Percentiles rank a stretch among this genome's conserved stretches.
These are phyloP conservation scores for Calosoma granatense DNA, from an alignment of 1,140 invertebrate species.

Conservation along the genomic window DNA sequence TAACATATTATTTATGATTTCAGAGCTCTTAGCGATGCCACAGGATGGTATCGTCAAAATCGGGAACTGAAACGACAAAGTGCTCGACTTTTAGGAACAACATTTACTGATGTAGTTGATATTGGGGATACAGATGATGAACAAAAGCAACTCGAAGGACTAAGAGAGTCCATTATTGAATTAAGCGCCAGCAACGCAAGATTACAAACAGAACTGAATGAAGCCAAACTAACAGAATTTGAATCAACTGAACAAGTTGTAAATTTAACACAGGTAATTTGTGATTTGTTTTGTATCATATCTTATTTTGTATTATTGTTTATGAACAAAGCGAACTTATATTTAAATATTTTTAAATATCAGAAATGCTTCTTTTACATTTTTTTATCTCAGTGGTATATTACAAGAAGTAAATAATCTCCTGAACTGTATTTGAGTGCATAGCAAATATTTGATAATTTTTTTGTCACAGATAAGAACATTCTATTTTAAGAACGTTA, in stretches of 20 bases:
- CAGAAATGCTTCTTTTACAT: background rate
- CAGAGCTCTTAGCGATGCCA: constrained; percentile 44
- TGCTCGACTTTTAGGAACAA: constrained; percentile 42
- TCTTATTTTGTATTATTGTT: background rate
- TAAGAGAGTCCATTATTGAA: constrained; percentile 53
- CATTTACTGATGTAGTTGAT: constrained; percentile 31
- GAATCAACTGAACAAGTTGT: constrained; percentile 54
- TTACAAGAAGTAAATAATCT: too few relatives aligned
- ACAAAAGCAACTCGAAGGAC: constrained; percentile 54
- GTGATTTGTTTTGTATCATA: background rate
- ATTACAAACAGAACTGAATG: constrained; percentile 54
- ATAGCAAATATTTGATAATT: background rate
- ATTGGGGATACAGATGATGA: constrained; percentile 38
- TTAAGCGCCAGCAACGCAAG: constrained; percentile 51
- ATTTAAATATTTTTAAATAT: background rate
- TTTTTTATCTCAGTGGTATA: too few relatives aligned
- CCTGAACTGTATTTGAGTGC: background rate
- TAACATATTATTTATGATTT: too few relatives aligned
- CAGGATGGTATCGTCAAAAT: constrained; percentile 65
- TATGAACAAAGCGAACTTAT: background rate
- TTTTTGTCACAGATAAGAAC: background rate
- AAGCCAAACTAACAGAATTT: constrained; percentile 54
- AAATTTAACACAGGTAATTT: constrained; percentile 37
- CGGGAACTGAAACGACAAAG: constrained; percentile 55
- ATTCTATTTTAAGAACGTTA: too few relatives aligned